Base-by-base conservation (phyloP, 2,113 vertebrate genomes). In the Nothocercus julius region DNA sequence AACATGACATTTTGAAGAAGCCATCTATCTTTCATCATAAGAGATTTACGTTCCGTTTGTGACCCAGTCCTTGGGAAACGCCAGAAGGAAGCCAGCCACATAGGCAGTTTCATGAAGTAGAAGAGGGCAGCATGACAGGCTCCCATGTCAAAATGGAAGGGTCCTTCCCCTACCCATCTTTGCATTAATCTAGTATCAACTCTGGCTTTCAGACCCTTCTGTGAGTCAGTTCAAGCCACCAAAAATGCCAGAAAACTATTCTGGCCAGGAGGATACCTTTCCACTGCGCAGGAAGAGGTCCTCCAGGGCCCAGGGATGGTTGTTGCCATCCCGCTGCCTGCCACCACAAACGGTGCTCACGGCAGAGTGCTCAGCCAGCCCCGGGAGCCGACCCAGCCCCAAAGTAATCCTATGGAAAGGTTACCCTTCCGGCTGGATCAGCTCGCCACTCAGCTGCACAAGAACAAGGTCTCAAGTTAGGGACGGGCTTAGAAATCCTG, bases 1-100 rank as follows among this genome's bases (percentile, higher is more conserved):
- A 93, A 59, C 83, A 54, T 97, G 96, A 97, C 96, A 96, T 97
- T 97, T 96, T 87, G 78, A 94, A 97, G 82, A 87, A 91, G 96
- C 94, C 92, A 96, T 97, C 27, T 82, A 87, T 92, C 96, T 96
- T 82, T 95, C 96, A 96, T 49, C 86, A 0, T 87, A 95, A 92
- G 56, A 97, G 95, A 96, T 96, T 95, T 97, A 97, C 44, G 58
- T 94, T 85, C 94, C 36, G 88, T 86, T 95, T 96, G 95, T 72
- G 62, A 58, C 86, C 77, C 22, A 30, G 70, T 82, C 94, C 94
- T 87, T 76, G 92, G 91, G 96, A 97, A 92, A 94, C 95, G 82
- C 72, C 81, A 93, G 81, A 44, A 96, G 87, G 86, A 92, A 25
- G 73, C 64, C 89, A 89, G 77, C 77, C 78, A 93, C 94, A 77